Conservation (phyloP, 1,140 invertebrate genomes). For the Drosophila paulistorum region DNA sequence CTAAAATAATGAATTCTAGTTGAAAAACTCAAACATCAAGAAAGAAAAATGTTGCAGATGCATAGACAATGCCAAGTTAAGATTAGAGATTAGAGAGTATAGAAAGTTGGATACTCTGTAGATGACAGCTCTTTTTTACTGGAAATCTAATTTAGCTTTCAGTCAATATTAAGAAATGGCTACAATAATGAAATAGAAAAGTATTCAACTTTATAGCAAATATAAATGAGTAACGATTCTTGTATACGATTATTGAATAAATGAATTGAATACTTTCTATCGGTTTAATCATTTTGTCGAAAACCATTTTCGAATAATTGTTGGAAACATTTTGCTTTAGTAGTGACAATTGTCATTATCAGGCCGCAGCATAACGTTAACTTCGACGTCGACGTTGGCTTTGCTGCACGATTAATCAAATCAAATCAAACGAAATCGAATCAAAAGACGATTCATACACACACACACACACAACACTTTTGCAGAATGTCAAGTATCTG, state of each 20-base stretch:
- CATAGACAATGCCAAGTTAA: too few relatives aligned
- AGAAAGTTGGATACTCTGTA: too few relatives aligned
- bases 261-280: constrained; percentile 20
- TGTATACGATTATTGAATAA: neutral
- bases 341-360: constrained; percentile 66
- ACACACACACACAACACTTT: constrained; percentile 47
- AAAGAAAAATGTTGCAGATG: too few relatives aligned
- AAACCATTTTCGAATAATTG: constrained; percentile 67
- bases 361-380: constrained; percentile 28
- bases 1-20: too few relatives aligned
- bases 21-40: too few relatives aligned
- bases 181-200: too few relatives aligned
- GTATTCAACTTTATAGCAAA: too few relatives aligned
- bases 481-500: constrained; percentile 27
- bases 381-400: constrained; percentile 32
- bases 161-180: too few relatives aligned
- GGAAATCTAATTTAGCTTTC: too few relatives aligned
- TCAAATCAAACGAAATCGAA: constrained; percentile 81
- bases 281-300: neutral
- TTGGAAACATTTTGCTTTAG: constrained; percentile 52
- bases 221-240: too few relatives aligned
- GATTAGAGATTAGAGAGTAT: too few relatives aligned
- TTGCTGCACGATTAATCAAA: constrained; percentile 77
- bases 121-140: too few relatives aligned
- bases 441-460: constrained; percentile 76